Conservation (phyloP, 2,888 invertebrate genomes). For the Catocala sponsa region DNA sequence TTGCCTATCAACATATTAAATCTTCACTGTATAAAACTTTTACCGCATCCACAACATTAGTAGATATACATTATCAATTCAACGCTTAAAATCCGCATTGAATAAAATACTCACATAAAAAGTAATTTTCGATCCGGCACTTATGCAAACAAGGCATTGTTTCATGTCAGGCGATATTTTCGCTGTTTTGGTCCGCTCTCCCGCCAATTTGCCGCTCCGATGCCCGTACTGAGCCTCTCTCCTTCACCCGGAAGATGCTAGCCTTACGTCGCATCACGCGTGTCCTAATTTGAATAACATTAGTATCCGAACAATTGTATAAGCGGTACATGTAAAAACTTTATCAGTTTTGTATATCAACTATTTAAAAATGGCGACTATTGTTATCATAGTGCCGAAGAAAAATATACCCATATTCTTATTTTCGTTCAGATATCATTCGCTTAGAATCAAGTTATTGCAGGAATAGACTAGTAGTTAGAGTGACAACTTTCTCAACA, state of each 20-base stretch:
- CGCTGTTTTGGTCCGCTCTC: conserved; percentile 64
- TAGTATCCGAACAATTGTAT: conserved; percentile 46
- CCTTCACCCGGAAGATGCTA: conserved; percentile 53
- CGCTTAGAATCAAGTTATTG: too few relatives aligned
- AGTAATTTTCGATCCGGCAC: conserved; percentile 49
- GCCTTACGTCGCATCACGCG: conserved; percentile 42
- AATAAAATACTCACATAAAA: conserved; percentile 40
- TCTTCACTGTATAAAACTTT: too few relatives aligned
- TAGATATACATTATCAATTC: conserved; percentile 14
- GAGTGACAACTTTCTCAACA: too few relatives aligned
- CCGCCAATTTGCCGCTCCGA: conserved; percentile 68
- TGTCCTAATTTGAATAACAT: conserved; percentile 61
- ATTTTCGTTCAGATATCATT: too few relatives aligned
- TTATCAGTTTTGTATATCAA: conserved; percentile 40
- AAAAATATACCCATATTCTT: too few relatives aligned
- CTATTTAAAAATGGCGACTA: conserved; percentile 28
- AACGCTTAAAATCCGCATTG: conserved; percentile 11
- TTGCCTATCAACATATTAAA: too few relatives aligned
- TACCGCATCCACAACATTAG: neutral
- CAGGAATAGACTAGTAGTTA: too few relatives aligned
- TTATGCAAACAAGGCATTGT: conserved; percentile 54
- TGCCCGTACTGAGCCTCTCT: conserved; percentile 42
- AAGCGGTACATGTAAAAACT: conserved; percentile 33
- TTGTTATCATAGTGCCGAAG: conserved; percentile 11
- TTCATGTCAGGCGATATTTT: conserved; percentile 55